Evolutionary conservation across 2,888 invertebrate genomes (phyloP), one percentile per base, ranked within the genome.

Genomic region (Polylopha cassiicola): DNA sequence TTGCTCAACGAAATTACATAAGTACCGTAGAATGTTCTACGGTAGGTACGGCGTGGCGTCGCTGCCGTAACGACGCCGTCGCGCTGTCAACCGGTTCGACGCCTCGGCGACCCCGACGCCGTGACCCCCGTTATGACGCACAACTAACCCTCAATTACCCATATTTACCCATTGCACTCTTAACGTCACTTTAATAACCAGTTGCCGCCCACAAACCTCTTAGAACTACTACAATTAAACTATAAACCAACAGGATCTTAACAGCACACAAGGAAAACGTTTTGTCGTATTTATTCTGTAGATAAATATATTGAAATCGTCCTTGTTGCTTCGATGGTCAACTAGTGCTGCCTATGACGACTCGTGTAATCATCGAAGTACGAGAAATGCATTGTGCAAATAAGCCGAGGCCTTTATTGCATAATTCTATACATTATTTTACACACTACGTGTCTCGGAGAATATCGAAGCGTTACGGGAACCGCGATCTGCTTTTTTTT

Each of bases 1-100:
- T 70, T 72, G 57, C 71, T 61, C 66, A 72, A 71, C 58, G 48
- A 27, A 46, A 47, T 72, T 70, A 59, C 62, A 65, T 68, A 72
- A 72, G 52, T 51, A 50, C 42, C 54, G 51, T 52, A 56, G 59
- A 61, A 60, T 58, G 63, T 59, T 56, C 58, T 58, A 55, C 54
- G 48, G 47, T 53, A 38, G 22, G 45, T 36, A 31, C 20, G 20
- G 36, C 45, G 49, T 38, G 47, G 50, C 53, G 50, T 47, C 57
- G 50, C 56, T 51, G 53, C 36, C 48, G 53, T 55, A 54, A 53
- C 51, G 48, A 51, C 51, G 50, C 50, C 48, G 50, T 37, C 46
- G 46, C 47, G 50, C 46, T 50, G 44, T 48, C 44, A 45, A 43
- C 46, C 38, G 33, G 41, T 46, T 34, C 47, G 31, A 39, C 34